Conservation (phyloP, 1,140 invertebrate genomes). For the Paraescarpia echinospica region DNA sequence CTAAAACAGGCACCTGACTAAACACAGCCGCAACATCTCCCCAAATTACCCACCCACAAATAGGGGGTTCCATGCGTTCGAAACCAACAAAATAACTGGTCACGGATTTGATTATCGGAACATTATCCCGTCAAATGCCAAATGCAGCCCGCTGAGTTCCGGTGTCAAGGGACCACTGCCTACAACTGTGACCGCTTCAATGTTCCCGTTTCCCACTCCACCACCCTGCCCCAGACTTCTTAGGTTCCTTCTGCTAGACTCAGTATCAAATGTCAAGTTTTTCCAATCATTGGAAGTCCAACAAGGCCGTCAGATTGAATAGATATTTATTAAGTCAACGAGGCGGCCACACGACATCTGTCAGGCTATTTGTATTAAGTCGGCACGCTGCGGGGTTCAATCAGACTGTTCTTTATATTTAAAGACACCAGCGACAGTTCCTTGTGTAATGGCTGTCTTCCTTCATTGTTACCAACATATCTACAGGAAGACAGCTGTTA, state of each 20-base stretch:
- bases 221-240: background rate
- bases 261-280: background rate
- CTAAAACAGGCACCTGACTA: background rate
- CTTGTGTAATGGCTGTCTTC: background rate
- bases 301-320: background rate
- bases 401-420: background rate
- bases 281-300: background rate
- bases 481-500: background rate
- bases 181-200: background rate
- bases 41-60: background rate
- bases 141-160: background rate
- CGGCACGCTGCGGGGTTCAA: background rate
- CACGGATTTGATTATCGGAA: background rate
- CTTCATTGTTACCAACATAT: background rate
- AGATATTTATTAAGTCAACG: background rate
- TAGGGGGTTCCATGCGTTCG: background rate
- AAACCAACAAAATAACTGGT: background rate
- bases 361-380: background rate
- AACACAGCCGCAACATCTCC: background rate
- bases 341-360: background rate
- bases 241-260: background rate
- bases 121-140: background rate
- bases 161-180: background rate
- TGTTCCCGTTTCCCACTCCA: background rate
- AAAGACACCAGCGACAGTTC: background rate